phyloP scores from a whole-genome alignment of 2,797 vertebrate genomes.

The Enoplosus armatus region DNA sequence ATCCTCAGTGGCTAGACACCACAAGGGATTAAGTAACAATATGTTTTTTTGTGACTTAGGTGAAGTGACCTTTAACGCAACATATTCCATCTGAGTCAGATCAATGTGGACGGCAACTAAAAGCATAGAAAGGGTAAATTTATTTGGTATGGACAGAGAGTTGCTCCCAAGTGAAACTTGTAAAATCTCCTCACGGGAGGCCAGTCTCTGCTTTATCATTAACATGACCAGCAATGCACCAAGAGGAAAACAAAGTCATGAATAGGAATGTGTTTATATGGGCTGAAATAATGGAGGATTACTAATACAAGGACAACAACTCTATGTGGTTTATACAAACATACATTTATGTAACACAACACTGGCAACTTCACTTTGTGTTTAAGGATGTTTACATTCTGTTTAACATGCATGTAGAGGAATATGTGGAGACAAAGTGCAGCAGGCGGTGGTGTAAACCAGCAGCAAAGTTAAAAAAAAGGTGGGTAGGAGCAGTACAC shows the following conservation, averaged over 20 bases:
- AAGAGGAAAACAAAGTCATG: slow-evolving; percentile 28
- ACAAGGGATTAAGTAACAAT: slow-evolving; percentile 2
- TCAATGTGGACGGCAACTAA: background rate
- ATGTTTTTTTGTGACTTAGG: background rate
- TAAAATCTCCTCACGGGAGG: slow-evolving; percentile 38
- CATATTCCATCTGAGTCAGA: slow-evolving; percentile 33
- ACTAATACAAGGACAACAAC: slow-evolving; percentile 28
- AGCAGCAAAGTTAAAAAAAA: no score
- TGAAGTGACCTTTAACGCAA: slow-evolving; percentile 28
- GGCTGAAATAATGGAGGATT: slow-evolving; percentile 29
- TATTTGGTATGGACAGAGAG: slow-evolving; percentile 35
- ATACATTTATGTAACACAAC: no score
- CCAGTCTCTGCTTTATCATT: slow-evolving; percentile 40
- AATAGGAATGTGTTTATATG: slow-evolving; percentile 41
- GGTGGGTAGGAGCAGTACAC: slow-evolving; percentile 4
- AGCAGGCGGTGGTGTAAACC: slow-evolving; percentile 32
- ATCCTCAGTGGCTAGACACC: slow-evolving; percentile 30
- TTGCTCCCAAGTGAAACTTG: slow-evolving; percentile 31
- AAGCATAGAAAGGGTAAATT: slow-evolving; percentile 27
- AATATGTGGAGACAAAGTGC: slow-evolving; percentile 38
- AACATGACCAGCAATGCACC: slow-evolving; percentile 32
- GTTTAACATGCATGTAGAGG: slow-evolving; percentile 46
- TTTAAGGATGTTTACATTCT: slow-evolving; percentile 39
- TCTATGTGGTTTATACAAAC: background rate
- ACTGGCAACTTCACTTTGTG: background rate